phyloP scores from a whole-genome alignment of 2,113 vertebrate genomes.

The Nothoprocta perdicaria region DNA sequence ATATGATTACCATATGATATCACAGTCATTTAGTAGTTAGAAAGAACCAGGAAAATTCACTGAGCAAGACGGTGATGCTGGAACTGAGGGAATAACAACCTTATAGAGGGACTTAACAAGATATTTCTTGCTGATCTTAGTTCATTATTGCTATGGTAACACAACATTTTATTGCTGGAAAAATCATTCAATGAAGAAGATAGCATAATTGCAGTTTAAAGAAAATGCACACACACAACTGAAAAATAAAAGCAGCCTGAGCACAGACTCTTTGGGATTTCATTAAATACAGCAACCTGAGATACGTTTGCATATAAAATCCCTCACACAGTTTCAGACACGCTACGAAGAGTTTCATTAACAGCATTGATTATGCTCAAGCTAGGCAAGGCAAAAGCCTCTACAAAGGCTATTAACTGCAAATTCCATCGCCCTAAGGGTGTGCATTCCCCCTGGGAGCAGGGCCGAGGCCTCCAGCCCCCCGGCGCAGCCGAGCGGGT shows the following conservation, averaged over 20 bases:
- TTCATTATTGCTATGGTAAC: constrained; percentile 60
- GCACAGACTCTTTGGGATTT: neutral
- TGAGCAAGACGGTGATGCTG: neutral
- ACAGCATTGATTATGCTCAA: neutral
- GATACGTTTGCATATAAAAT: neutral
- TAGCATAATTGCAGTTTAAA: constrained; percentile 4
- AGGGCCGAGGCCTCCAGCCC: neutral
- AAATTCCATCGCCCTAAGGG: neutral
- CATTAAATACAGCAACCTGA: neutral
- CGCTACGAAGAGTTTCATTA: neutral
- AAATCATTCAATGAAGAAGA: neutral
- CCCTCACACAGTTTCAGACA: neutral
- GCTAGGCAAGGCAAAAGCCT: neutral
- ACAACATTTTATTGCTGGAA: constrained; percentile 6
- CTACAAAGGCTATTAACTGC: neutral
- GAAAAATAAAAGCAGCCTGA: constrained; percentile 10
- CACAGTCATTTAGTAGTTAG: neutral
- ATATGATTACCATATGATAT: neutral
- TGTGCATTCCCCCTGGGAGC: neutral
- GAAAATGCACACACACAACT: neutral
- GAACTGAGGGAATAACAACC: neutral
- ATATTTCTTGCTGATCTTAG: neutral
- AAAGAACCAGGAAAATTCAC: neutral
- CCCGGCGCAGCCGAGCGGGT: fast-evolving
- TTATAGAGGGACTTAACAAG: constrained; percentile 5